Percentiles rank a stretch among this genome's conserved stretches.
Evolutionary conservation across 2,888 invertebrate genomes (phyloP).

Genomic region (Chymomyza amoena): DNA sequence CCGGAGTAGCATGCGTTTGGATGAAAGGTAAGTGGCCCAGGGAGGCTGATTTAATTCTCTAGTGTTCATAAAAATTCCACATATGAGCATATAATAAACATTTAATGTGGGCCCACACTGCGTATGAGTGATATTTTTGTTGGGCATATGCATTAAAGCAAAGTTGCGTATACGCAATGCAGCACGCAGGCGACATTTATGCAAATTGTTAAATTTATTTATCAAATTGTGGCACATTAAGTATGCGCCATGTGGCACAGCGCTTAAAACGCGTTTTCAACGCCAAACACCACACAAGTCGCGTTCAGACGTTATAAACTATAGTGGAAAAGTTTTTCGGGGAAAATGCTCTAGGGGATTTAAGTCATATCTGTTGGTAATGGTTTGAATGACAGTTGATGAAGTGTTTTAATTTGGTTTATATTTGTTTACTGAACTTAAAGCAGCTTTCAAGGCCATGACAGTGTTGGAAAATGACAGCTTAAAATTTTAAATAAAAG

Average conservation of each 20-base stretch:
- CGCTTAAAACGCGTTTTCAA: neutral
- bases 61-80: neutral
- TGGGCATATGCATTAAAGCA: neutral
- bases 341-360: neutral
- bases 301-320: neutral
- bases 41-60: slow-evolving; percentile 8
- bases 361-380: neutral
- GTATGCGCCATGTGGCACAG: slow-evolving; percentile 29
- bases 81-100: neutral
- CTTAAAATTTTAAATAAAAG: too few relatives aligned
- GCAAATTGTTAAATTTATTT: neutral
- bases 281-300: neutral
- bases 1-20: slow-evolving; percentile 88
- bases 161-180: neutral
- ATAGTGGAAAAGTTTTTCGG: neutral
- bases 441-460: too few relatives aligned
- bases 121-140: neutral
- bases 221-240: slow-evolving; percentile 10
- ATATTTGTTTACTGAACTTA: too few relatives aligned
- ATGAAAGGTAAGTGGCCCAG: slow-evolving; percentile 76
- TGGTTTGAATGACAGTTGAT: too few relatives aligned
- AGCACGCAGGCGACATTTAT: neutral
- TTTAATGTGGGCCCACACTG: neutral
- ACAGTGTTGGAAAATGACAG: too few relatives aligned
- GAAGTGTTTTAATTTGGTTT: too few relatives aligned